These are phyloP conservation scores for Potorous gilbertii DNA, from an alignment of 2,797 vertebrate species.

Conservation along the genomic window DNA sequence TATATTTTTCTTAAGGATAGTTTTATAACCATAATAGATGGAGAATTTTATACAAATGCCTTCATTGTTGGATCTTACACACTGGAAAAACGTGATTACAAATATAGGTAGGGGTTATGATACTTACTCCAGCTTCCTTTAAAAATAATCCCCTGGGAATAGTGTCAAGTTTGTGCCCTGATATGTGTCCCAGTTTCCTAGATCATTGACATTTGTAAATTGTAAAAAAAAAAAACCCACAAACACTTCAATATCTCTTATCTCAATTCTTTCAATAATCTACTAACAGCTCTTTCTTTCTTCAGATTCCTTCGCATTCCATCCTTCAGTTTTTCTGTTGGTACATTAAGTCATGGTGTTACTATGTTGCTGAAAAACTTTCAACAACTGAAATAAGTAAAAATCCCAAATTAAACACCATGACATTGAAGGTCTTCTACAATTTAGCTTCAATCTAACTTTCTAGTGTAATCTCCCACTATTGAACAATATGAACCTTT, in stretches of 20 bases:
- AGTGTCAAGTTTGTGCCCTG: background rate
- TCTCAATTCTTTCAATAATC: background rate
- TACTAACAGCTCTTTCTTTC: background rate
- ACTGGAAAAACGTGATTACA: background rate
- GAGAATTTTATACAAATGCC: background rate
- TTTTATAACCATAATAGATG: background rate
- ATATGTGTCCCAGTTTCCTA: background rate
- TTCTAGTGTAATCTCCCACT: background rate
- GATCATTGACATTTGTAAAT: background rate
- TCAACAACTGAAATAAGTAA: background rate
- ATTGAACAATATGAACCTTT: background rate
- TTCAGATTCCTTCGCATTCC: background rate
- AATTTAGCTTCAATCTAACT: background rate
- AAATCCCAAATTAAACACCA: background rate
- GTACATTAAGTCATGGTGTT: background rate
- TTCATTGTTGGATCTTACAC: background rate
- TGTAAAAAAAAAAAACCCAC: background rate
- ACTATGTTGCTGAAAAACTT: background rate
- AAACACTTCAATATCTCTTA: background rate
- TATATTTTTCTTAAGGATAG: too few species aligned
- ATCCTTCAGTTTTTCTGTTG: background rate
- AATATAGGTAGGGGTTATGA: background rate
- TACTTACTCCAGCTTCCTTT: slow-evolving; percentile 12
- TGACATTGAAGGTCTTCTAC: background rate
- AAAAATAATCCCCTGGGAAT: background rate